Base-by-base conservation (phyloP, 2,113 vertebrate species). In the Lota lota region DNA sequence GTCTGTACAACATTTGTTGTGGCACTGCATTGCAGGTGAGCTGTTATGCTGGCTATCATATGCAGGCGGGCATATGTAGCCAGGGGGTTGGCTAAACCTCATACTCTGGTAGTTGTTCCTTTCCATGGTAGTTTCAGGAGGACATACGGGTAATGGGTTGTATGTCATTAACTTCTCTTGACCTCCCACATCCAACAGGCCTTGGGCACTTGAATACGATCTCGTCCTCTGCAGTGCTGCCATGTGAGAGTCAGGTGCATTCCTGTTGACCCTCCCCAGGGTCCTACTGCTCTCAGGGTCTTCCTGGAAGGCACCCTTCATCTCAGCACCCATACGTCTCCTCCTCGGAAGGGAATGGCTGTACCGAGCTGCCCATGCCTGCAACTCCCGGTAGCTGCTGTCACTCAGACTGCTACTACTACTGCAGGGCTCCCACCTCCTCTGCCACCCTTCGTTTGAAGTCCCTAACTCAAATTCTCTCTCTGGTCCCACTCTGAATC, bases 31-130 rank as follows among this genome's bases (percentile, higher is more conserved):
- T 19, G 53, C 54, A 22, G 74, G 68, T 60, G 76, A 68, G 51
- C 63, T 87, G 78, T 88, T 86, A 74, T 93, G 93, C 61, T 90
- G 90, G 16, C 84, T 88, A 28, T 90, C 83, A 20, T 98, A 96
- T 15, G 94, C 92, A 2, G 95, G 96, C 65, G 96, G 96, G 0
- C 93, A 84, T 33, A 93, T 85, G 63, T 97, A 96, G 16, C 91
- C 91, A 14, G 96, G 96, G 1, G 95, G 95, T 21, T 88, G 88
- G 73, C 75, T 88, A 24, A 85, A 86, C n/a, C 69, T 47, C 28
- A 67, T 82, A 15, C 72, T 77, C 22, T 85, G 85, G 66, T 79
- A 77, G 24, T 64, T 3, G 2, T 63, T 58, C 63, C 82, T 82
- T 72, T 78, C 85, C 66, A 80, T 87, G 10, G 68, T 71, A 20